Evolutionary conservation across 2,797 vertebrate species (phyloP).

Genomic region (Gymnothorax javanicus): DNA sequence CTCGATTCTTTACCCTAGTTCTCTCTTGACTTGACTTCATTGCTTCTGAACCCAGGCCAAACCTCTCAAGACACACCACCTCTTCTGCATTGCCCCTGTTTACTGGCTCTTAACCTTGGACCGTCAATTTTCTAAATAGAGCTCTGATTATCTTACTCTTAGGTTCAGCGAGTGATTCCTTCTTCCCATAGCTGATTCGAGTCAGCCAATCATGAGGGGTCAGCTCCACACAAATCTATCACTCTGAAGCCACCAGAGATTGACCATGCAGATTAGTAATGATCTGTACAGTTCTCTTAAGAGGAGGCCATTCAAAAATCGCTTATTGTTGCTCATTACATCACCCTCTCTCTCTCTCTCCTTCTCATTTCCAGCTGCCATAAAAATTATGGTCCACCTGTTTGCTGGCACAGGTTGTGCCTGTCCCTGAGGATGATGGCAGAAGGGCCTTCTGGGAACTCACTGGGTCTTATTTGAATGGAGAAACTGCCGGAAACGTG

Average conservation of each 20-base stretch:
- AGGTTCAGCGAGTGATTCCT: background rate
- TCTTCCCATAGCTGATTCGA: no score
- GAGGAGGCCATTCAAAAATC: constrained; percentile 33
- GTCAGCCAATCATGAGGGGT: background rate
- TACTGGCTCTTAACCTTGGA: no score
- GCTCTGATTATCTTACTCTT: background rate
- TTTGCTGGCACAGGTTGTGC: constrained; percentile 8
- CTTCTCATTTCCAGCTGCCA: background rate
- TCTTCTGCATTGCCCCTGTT: no score
- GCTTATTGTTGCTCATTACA: constrained; percentile 15
- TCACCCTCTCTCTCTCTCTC: background rate
- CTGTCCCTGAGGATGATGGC: background rate
- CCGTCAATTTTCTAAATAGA: no score
- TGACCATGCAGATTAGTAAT: constrained; percentile 11
- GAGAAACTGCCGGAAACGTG: constrained; percentile 17
- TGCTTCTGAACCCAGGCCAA: no score
- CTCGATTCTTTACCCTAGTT: no score
- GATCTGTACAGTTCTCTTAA: background rate
- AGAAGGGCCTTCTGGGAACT: background rate
- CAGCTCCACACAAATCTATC: background rate
- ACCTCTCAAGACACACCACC: no score
- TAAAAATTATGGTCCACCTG: constrained; percentile 30
- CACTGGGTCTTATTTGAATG: constrained; percentile 14
- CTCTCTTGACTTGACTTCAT: no score
- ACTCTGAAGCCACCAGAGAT: background rate